phyloP scores from a whole-genome alignment of 2,797 vertebrate species.

The Macroramphosus scolopax region DNA sequence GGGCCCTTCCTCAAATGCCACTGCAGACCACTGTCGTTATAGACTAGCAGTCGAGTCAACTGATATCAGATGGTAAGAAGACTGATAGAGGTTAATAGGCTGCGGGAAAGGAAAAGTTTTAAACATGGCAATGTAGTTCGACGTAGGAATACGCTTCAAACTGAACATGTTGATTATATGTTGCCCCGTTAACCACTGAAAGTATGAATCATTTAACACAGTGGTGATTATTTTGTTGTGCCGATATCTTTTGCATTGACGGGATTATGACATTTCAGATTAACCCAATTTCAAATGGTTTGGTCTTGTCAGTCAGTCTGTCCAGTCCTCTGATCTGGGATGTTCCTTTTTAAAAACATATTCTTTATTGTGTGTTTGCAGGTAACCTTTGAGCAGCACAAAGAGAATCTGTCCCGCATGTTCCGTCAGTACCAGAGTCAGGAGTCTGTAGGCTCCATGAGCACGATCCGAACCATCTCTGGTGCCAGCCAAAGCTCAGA shows the following conservation, averaged over 20 bases:
- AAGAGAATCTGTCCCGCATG: conserved; percentile 86
- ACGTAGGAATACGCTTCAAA: conserved; percentile 17
- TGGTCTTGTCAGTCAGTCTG: too few species aligned
- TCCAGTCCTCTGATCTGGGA: neutral
- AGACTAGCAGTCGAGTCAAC: conserved; percentile 67
- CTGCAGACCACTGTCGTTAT: conserved; percentile 63
- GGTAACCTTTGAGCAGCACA: conserved; percentile 97
- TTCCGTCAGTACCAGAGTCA: conserved; percentile 87
- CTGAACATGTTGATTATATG: too few species aligned
- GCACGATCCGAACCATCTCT: conserved; percentile 77
- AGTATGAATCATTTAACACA: too few species aligned
- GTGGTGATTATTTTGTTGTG: too few species aligned
- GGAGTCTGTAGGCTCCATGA: conserved; percentile 60
- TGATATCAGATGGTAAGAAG: conserved; percentile 70
- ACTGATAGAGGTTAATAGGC: conserved; percentile 70
- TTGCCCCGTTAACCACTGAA: too few species aligned
- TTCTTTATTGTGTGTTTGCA: conserved; percentile 64
- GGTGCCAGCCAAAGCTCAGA: conserved; percentile 74
- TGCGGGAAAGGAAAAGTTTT: conserved; percentile 35
- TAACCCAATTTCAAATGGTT: too few species aligned
- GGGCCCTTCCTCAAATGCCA: conserved; percentile 75
- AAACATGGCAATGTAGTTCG: conserved; percentile 42
- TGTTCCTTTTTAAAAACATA: neutral
- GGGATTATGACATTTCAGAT: too few species aligned
- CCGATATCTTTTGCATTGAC: too few species aligned